phyloP scores from a whole-genome alignment of 2,797 vertebrate genomes.

The Malacoraja senta region DNA sequence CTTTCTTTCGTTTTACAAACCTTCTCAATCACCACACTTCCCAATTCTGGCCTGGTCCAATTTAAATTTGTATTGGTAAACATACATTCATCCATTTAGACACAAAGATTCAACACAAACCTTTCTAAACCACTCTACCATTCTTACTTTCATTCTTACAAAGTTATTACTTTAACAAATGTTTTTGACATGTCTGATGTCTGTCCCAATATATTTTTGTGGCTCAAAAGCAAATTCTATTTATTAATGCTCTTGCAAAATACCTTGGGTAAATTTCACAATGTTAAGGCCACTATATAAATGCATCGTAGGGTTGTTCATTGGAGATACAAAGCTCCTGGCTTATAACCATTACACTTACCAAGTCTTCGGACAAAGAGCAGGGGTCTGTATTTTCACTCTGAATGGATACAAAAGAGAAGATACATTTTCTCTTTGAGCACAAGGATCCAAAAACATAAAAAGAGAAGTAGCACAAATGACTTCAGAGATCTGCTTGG shows the following conservation, averaged over 20 bases:
- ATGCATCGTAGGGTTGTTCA: neutral
- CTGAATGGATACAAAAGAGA: conserved; percentile 54
- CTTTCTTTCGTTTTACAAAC: neutral
- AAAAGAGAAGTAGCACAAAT: too few species aligned
- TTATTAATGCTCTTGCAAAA: neutral
- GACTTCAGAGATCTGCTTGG: too few species aligned
- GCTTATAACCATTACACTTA: conserved; percentile 54
- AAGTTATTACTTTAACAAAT: too few species aligned
- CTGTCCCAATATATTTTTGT: neutral
- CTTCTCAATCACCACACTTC: neutral
- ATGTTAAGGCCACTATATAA: neutral
- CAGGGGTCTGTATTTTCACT: conserved; percentile 80
- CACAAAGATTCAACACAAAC: neutral
- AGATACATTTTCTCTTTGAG: neutral
- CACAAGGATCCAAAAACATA: too few species aligned
- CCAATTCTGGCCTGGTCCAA: neutral
- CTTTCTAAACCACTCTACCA: neutral
- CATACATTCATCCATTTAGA: neutral
- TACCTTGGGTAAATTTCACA: neutral
- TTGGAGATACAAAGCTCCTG: too few species aligned
- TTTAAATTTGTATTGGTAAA: neutral
- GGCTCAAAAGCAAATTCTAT: neutral
- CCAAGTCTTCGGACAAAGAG: conserved; percentile 86
- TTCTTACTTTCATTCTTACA: neutral
- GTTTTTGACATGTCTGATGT: too few species aligned